These are phyloP conservation scores for Drosophila ambigua DNA, from an alignment of 1,140 invertebrate genomes.

Conservation along the genomic window DNA sequence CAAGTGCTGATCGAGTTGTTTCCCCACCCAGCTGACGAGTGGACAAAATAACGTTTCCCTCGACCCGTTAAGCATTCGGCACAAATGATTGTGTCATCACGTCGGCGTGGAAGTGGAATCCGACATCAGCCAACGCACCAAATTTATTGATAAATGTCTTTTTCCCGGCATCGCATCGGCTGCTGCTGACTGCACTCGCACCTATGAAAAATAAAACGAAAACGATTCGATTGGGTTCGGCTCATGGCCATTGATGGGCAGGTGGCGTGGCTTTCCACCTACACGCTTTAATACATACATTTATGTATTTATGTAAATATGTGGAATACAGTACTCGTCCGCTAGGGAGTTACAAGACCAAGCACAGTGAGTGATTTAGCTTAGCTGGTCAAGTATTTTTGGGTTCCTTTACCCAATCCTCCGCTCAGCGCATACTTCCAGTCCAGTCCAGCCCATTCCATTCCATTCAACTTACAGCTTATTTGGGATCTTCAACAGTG, in stretches of 20 bases:
- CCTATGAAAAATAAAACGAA: constrained; percentile 3
- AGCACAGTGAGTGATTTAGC: no score
- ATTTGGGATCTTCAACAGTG: neutral
- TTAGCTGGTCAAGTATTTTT: no score
- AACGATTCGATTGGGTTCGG: constrained; percentile 29
- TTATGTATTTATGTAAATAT: neutral
- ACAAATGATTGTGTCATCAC: constrained; percentile 22
- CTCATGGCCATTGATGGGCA: constrained; percentile 10
- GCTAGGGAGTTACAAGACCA: no score
- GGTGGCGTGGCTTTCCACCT: no score
- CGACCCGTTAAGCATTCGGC: constrained; percentile 19
- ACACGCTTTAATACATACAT: neutral
- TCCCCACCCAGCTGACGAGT: constrained; percentile 1
- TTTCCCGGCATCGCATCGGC: no score
- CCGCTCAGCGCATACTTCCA: no score
- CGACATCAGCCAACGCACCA: constrained; percentile 20
- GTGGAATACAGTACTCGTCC: no score
- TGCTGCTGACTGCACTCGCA: constrained; percentile 18
- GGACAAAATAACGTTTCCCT: neutral
- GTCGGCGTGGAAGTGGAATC: constrained; percentile 8
- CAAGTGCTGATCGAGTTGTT: constrained; percentile 13
- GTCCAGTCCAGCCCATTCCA: no score
- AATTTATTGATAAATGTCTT: constrained; percentile 21
- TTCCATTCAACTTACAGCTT: no score
- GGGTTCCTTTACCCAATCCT: no score